These are phyloP conservation scores for Meta bourneti DNA, from an alignment of 2,888 invertebrate genomes.

Conservation along the genomic window DNA sequence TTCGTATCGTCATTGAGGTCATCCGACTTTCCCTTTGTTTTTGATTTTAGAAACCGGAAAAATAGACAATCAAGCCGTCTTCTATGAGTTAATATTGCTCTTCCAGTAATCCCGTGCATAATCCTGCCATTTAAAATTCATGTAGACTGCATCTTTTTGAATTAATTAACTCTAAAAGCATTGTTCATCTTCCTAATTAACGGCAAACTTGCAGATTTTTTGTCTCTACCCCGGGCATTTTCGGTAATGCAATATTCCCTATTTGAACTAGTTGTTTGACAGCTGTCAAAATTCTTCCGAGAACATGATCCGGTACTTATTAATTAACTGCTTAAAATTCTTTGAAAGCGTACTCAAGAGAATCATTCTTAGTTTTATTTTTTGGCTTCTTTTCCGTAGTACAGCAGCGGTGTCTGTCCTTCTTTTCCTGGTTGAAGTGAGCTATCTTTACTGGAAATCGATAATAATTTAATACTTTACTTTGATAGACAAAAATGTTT, in stretches of 20 bases:
- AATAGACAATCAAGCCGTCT: too few relatives aligned
- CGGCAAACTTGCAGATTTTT: neutral
- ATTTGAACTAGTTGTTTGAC: constrained; percentile 19
- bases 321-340: constrained; percentile 1
- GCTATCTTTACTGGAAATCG: neutral
- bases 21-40: too few relatives aligned
- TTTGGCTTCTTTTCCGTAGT: neutral
- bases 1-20: too few relatives aligned
- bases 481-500: too few relatives aligned
- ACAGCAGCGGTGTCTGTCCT: neutral
- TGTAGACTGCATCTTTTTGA: neutral
- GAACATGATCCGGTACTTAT: neutral
- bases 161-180: neutral
- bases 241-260: neutral
- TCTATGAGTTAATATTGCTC: too few relatives aligned
- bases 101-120: neutral
- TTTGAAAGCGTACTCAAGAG: neutral
- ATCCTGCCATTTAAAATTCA: neutral
- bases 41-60: too few relatives aligned
- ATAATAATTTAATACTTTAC: neutral
- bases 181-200: neutral
- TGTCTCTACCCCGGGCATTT: too few relatives aligned
- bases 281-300: constrained; percentile 17
- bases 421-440: neutral
- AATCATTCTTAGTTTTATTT: neutral